These are phyloP conservation scores for Notothenia rossii DNA, from an alignment of 2,113 vertebrate species.

Conservation along the genomic window DNA sequence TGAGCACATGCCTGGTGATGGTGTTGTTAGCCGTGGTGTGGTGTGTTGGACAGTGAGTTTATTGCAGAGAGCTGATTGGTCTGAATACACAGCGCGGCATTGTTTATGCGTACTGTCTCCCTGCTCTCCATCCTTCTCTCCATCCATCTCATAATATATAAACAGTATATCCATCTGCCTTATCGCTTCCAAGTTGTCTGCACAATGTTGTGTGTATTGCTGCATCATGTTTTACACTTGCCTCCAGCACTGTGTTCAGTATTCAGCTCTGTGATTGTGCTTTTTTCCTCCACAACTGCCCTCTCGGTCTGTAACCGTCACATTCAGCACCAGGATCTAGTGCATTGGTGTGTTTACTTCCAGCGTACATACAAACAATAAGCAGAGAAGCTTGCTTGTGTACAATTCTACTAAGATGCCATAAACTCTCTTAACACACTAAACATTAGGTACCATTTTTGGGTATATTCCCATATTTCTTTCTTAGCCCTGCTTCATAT, in stretches of 20 bases:
- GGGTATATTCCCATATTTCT: background rate
- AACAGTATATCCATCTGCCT: background rate
- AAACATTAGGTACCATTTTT: background rate
- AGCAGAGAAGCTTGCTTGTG: background rate
- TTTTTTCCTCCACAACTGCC: background rate
- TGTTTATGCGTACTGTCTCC: slow-evolving; percentile 49
- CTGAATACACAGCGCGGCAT: slow-evolving; percentile 44
- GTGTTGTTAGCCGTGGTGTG: slow-evolving; percentile 26
- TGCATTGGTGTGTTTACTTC: slow-evolving; percentile 2
- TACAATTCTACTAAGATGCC: background rate
- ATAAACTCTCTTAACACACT: background rate
- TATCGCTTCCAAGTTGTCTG: background rate
- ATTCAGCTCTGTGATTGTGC: slow-evolving; percentile 17
- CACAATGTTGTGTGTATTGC: slow-evolving; percentile 17
- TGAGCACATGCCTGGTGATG: slow-evolving; percentile 1
- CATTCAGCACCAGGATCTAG: slow-evolving; percentile 18
- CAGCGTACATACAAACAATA: background rate
- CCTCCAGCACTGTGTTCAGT: background rate
- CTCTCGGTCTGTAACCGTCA: slow-evolving; percentile 9
- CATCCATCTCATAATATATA: background rate
- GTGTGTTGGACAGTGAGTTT: slow-evolving; percentile 29
- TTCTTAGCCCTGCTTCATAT: slow-evolving; percentile 17
- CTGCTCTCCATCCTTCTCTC: slow-evolving; percentile 16
- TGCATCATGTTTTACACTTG: slow-evolving; percentile 2
- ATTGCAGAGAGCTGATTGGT: slow-evolving; percentile 40